phyloP scores from a whole-genome alignment of 2,797 vertebrate species.

The Falco columbarius region DNA sequence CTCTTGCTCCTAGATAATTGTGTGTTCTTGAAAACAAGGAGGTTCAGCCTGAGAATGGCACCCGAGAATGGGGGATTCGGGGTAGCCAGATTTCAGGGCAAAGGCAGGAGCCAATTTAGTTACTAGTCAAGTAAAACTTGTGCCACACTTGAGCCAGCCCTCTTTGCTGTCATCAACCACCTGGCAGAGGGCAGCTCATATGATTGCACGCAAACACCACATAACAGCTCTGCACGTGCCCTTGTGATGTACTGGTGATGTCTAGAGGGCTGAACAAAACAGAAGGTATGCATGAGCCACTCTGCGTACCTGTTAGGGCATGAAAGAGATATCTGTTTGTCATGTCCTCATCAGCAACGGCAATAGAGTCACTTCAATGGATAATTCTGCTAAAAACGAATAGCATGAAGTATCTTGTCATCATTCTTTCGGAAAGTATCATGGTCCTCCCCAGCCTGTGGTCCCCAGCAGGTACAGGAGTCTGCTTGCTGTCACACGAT shows the following conservation, averaged over 20 bases:
- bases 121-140: neutral
- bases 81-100: neutral
- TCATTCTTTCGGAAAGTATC: neutral
- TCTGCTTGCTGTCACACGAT: neutral
- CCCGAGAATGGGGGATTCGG: neutral
- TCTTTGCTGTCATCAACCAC: neutral
- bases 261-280: neutral
- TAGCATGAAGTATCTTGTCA: neutral
- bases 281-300: neutral
- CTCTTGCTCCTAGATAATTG: no score
- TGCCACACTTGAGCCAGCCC: neutral
- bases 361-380: neutral
- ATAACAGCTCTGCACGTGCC: neutral
- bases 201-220: neutral
- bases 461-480: neutral
- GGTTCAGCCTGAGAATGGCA: neutral
- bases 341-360: neutral
- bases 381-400: accelerated
- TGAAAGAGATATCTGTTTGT: neutral
- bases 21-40: neutral
- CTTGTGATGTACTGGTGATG: neutral
- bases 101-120: neutral
- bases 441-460: neutral
- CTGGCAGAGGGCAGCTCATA: neutral
- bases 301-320: neutral